These are phyloP conservation scores for Aptenodytes forsteri DNA, from an alignment of 2,113 vertebrate species.

Conservation along the genomic window DNA sequence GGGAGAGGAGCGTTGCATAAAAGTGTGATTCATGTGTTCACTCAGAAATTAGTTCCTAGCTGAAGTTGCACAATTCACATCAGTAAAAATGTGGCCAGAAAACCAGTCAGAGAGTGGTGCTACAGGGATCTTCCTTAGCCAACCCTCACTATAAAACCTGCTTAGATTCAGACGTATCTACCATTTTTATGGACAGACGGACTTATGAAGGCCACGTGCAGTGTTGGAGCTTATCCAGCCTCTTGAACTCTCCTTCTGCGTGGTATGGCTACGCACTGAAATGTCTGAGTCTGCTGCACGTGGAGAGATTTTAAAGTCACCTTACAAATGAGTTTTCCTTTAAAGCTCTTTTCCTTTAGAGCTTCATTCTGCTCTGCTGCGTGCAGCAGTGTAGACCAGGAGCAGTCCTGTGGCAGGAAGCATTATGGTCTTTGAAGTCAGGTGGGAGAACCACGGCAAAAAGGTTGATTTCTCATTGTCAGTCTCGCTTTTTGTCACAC, in stretches of 20 bases:
- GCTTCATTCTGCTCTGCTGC: not conserved
- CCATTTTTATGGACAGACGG: not conserved
- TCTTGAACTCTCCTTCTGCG: not conserved
- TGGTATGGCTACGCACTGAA: not conserved
- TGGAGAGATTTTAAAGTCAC: not conserved
- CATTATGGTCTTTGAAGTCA: not conserved
- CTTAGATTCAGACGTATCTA: not conserved
- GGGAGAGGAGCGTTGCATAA: not conserved
- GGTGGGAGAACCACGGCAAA: rapidly evolving
- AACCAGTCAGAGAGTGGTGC: not conserved
- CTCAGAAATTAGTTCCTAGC: not conserved
- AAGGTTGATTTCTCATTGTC: not conserved
- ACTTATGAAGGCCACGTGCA: rapidly evolving
- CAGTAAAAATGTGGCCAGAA: not conserved
- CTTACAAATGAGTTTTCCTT: not conserved
- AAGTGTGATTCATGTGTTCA: not conserved
- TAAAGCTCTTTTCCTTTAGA: not conserved
- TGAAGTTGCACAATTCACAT: not conserved
- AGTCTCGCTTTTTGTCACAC: not conserved
- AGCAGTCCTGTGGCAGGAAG: not conserved
- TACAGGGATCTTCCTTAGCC: not conserved
- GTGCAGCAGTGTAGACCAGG: not conserved
- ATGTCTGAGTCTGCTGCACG: not conserved
- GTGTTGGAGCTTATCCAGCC: not conserved
- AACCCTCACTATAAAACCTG: not conserved